Evolutionary conservation across 2,888 invertebrate species (phyloP), one percentile per base, ranked within the genome.

Genomic region (Gymnosoma rotundatum): DNA sequence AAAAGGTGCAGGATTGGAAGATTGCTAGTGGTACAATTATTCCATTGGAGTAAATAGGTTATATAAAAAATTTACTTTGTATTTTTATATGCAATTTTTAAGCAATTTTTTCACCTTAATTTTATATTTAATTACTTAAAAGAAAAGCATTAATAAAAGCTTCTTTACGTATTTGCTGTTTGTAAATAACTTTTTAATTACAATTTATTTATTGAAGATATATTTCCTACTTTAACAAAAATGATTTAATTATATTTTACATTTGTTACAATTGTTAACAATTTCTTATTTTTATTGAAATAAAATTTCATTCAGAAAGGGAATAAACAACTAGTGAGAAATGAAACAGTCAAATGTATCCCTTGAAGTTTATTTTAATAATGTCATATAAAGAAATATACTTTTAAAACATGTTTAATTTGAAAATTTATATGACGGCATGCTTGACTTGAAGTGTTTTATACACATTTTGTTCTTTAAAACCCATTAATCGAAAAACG

Each of bases 401-500:
- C 60, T 25, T 36, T 45, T 48, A 58, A 32, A 66, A 58, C 48
- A 76, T 58, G 45, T 56, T 60, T 14, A 60, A 48, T 60, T 60
- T 58, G 20, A 1, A 21, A 20, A 25, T 25, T 25, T 25, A 9
- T 61, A 12, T 45, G 12, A 16, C 16, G 16, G n/a, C 7, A 38
- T 66, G 48, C 36, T 21, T 61, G 38, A 1, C 52, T 50, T 32
- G 14, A 20, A 12, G 20, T 54, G 0, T 42, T 69, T 21, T 42
- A 38, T 14, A 36, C 18, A 50, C 61, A 54, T 2, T 38, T 25
- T 78, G 63, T 58, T 70, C 20, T 79, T 79, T 66, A 60, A 45
- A 70, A 48, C 64, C 66, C 70, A 75, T 79, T 83, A 79, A 83
- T 83, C 76, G 66, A 76, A 76, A 75, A 61, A 56, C 61, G 8